Conservation (phyloP, 2,797 vertebrate species). For the Merluccius polli region DNA sequence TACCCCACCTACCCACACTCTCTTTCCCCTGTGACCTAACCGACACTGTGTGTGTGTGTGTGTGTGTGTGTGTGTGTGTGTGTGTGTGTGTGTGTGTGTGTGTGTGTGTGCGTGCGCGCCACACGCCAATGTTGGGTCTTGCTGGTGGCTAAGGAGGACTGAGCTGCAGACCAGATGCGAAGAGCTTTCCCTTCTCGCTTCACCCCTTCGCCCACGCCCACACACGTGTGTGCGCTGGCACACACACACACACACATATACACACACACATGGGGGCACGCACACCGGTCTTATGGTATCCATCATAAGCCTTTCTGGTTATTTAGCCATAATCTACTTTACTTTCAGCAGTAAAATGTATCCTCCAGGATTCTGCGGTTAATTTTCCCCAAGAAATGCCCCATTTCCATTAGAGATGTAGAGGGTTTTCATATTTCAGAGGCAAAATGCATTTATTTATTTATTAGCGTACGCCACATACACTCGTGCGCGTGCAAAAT, state of each 20-base stretch:
- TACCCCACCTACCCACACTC: constrained; percentile 23
- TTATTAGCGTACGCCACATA: background rate
- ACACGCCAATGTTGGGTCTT: background rate
- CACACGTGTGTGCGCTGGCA: background rate
- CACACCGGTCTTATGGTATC: background rate
- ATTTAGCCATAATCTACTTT: background rate
- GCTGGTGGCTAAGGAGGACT: background rate
- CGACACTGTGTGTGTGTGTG: background rate
- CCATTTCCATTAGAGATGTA: background rate
- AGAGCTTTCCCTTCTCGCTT: background rate
- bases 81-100: too few relatives aligned
- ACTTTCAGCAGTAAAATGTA: background rate
- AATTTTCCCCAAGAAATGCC: background rate
- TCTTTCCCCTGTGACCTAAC: constrained; percentile 28
- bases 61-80: background rate
- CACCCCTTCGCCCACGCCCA: background rate
- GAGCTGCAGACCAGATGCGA: background rate
- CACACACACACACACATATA: background rate
- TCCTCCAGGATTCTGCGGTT: background rate
- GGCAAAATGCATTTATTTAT: background rate
- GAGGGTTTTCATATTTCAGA: background rate
- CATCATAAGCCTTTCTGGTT: background rate
- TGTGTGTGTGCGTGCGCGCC: too few relatives aligned
- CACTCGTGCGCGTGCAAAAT: constrained; percentile 6
- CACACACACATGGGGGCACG: background rate